phyloP scores from a whole-genome alignment of 2,888 invertebrate species.

The Chromoteleia sp. region DNA sequence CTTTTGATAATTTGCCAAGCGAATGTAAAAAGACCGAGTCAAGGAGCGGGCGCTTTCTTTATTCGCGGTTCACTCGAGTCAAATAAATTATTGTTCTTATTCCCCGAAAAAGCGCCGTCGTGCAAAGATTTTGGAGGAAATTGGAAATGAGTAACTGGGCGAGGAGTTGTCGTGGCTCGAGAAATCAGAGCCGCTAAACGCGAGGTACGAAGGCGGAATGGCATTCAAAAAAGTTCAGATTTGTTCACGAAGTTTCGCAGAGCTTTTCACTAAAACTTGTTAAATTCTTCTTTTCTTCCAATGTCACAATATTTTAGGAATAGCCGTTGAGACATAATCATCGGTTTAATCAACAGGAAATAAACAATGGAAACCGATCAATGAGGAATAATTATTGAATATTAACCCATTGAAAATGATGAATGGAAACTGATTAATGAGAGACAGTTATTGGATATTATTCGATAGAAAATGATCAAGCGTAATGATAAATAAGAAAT shows the following conservation, averaged over 20 bases:
- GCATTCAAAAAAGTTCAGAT: conserved; percentile 49
- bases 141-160: conserved; percentile 60
- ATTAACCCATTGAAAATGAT: too few species aligned
- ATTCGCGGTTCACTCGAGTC: conserved; percentile 50
- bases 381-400: too few species aligned
- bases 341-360: too few species aligned
- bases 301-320: conserved; percentile 17
- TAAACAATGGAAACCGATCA: too few species aligned
- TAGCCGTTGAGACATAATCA: not conserved
- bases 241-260: conserved; percentile 51
- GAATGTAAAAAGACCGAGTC: conserved; percentile 44
- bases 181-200: conserved; percentile 55
- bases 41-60: conserved; percentile 45
- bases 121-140: conserved; percentile 54
- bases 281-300: conserved; percentile 24
- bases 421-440: too few species aligned
- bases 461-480: not conserved
- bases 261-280: conserved; percentile 18
- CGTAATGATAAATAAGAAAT: too few species aligned
- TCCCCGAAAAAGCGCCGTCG: conserved; percentile 40
- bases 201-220: conserved; percentile 60
- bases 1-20: conserved; percentile 67
- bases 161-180: conserved; percentile 23
- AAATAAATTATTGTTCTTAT: conserved; percentile 68
- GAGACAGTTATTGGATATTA: not conserved